A percentile compares a stretch with the other conserved stretches of the same genome.
phyloP scores from a whole-genome alignment of 2,113 vertebrate species.

The Scortum barcoo region DNA sequence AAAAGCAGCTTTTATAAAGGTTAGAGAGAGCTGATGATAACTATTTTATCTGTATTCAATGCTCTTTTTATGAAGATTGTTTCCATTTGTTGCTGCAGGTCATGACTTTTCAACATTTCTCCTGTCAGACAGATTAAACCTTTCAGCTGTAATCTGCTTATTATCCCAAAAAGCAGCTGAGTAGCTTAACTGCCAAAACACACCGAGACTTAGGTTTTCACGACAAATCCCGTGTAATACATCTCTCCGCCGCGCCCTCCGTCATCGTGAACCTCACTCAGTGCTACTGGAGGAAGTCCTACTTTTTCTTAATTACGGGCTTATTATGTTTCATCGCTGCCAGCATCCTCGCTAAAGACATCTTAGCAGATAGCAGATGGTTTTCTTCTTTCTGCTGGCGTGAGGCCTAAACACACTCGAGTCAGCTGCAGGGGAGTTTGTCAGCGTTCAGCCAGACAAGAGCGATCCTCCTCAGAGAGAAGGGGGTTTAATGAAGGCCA shows the following conservation, averaged over 20 bases:
- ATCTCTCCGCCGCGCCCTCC: conserved; percentile 16
- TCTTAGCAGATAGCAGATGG: conserved; percentile 70
- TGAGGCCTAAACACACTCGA: conserved; percentile 48
- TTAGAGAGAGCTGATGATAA: not conserved
- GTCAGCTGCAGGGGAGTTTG: conserved; percentile 49
- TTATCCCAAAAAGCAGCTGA: conserved; percentile 28
- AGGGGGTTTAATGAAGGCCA: conserved; percentile 17
- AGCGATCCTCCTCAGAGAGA: conserved; percentile 29
- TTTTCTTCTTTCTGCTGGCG: conserved; percentile 64
- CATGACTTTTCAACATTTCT: conserved; percentile 22
- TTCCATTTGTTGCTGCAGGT: conserved; percentile 28
- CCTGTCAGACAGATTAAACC: conserved; percentile 27
- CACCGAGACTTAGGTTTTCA: conserved; percentile 3
- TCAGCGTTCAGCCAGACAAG: conserved; percentile 53
- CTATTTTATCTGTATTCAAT: not conserved
- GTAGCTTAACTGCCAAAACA: conserved; percentile 2
- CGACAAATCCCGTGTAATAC: conserved; percentile 25
- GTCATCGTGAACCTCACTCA: conserved; percentile 11
- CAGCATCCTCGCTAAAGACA: conserved; percentile 52
- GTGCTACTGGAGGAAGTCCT: conserved; percentile 32
- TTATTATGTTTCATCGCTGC: conserved; percentile 45
- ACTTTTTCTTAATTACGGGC: conserved; percentile 50
- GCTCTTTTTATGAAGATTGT: not conserved
- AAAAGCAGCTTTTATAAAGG: not conserved
- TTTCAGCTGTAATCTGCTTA: conserved; percentile 29